Evolutionary conservation across 2,888 invertebrate species (phyloP).

Genomic region (Brenthis ino): DNA sequence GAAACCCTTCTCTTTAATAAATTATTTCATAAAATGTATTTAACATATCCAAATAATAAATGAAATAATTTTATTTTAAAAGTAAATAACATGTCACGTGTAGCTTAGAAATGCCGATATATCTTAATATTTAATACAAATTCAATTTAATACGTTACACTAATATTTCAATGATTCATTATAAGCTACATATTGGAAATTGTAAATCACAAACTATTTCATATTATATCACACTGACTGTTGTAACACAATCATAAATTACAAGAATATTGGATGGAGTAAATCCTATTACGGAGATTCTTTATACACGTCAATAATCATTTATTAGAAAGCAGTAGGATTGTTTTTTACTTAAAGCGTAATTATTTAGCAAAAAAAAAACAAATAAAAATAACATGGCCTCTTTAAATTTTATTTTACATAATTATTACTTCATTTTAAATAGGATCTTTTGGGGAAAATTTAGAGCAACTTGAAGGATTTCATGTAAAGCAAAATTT

Average conservation of each 20-base stretch:
- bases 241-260: not conserved
- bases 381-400: not conserved
- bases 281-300: slow-evolving; percentile 7
- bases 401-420: no score
- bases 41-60: no score
- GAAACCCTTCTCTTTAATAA: not conserved
- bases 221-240: not conserved
- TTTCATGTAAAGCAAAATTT: no score
- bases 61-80: no score
- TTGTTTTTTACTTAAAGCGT: not conserved
- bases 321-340: not conserved
- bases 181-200: not conserved
- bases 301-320: not conserved
- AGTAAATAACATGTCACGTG: no score
- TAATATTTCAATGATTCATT: no score
- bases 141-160: no score
- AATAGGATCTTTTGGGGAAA: no score
- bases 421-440: no score
- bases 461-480: no score
- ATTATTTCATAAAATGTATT: not conserved
- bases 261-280: slow-evolving; percentile 2
- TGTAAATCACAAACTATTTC: not conserved
- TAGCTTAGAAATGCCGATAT: no score
- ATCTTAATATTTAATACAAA: no score
- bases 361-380: not conserved